Evolutionary conservation across 2,113 vertebrate species (phyloP).

Genomic region (Erythrocebus patas): DNA sequence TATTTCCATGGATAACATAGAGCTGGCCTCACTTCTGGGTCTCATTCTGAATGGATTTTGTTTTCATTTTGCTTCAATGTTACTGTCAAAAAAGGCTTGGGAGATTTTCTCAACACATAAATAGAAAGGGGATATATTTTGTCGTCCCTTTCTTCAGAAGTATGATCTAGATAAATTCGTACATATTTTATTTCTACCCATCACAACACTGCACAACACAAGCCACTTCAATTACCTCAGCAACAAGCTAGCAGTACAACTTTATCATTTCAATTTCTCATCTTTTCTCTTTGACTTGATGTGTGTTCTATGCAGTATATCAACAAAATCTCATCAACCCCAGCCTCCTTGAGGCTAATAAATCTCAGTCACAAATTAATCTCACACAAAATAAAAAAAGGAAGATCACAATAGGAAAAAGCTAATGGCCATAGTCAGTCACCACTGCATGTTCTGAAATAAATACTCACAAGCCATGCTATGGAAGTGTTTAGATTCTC

Average conservation of each 20-base stretch:
- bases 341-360: slow-evolving; percentile 80
- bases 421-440: slow-evolving; percentile 52
- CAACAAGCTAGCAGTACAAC: slow-evolving; percentile 77
- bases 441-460: not conserved
- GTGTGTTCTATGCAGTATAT: slow-evolving; percentile 75
- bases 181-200: slow-evolving; percentile 81
- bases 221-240: slow-evolving; percentile 83
- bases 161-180: slow-evolving; percentile 81
- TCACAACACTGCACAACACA: slow-evolving; percentile 76
- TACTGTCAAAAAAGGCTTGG: slow-evolving; percentile 76
- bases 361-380: slow-evolving; percentile 80
- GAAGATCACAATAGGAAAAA: slow-evolving; percentile 70
- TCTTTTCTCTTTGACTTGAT: slow-evolving; percentile 73
- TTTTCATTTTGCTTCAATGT: slow-evolving; percentile 71
- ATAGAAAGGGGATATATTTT: slow-evolving; percentile 71
- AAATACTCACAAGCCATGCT: not conserved
- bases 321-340: slow-evolving; percentile 80
- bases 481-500: not conserved
- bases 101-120: slow-evolving; percentile 63
- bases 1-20: slow-evolving; percentile 47
- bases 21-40: not conserved
- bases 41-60: slow-evolving; percentile 69
- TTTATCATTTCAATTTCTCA: slow-evolving; percentile 85
- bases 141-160: slow-evolving; percentile 69
- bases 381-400: slow-evolving; percentile 77